Conservation (phyloP, 2,113 vertebrate genomes). For the Gopherus flavomarginatus region DNA sequence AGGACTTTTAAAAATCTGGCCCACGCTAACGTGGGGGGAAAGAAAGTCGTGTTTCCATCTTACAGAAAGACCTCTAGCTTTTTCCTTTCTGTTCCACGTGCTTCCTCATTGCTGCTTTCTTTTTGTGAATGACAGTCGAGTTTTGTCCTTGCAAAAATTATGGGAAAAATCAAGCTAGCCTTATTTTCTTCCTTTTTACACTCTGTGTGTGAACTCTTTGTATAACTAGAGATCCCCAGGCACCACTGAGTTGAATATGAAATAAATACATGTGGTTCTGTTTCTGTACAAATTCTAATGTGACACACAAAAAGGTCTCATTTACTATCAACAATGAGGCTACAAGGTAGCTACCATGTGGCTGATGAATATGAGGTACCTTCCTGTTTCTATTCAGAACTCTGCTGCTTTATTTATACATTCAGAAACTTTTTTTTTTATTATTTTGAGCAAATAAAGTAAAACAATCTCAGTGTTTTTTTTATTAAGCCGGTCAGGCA, state of each 20-base stretch:
- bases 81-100: slow-evolving; percentile 34
- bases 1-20: slow-evolving; percentile 64
- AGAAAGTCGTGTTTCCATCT: slow-evolving; percentile 14
- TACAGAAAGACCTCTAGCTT: slow-evolving; percentile 9
- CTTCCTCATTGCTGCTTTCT: slow-evolving; percentile 48
- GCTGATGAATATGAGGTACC: slow-evolving; percentile 80
- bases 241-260: slow-evolving; percentile 76
- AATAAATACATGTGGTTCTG: slow-evolving; percentile 69
- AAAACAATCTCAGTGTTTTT: slow-evolving; percentile 71
- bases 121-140: slow-evolving; percentile 54
- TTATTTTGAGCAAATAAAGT: slow-evolving; percentile 73
- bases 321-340: slow-evolving; percentile 78
- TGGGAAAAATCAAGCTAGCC: slow-evolving; percentile 42
- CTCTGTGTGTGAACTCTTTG: slow-evolving; percentile 63
- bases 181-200: slow-evolving; percentile 72
- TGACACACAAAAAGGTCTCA: slow-evolving; percentile 79
- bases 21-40: not conserved
- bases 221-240: slow-evolving; percentile 72
- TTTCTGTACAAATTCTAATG: slow-evolving; percentile 69
- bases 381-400: slow-evolving; percentile 79
- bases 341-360: slow-evolving; percentile 83
- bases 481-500: slow-evolving; percentile 67
- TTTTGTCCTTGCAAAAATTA: slow-evolving; percentile 63
- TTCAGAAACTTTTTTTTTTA: slow-evolving; percentile 76
- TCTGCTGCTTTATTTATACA: slow-evolving; percentile 82